phyloP scores from a whole-genome alignment of 2,113 vertebrate species.

The Ploceus nigricollis region DNA sequence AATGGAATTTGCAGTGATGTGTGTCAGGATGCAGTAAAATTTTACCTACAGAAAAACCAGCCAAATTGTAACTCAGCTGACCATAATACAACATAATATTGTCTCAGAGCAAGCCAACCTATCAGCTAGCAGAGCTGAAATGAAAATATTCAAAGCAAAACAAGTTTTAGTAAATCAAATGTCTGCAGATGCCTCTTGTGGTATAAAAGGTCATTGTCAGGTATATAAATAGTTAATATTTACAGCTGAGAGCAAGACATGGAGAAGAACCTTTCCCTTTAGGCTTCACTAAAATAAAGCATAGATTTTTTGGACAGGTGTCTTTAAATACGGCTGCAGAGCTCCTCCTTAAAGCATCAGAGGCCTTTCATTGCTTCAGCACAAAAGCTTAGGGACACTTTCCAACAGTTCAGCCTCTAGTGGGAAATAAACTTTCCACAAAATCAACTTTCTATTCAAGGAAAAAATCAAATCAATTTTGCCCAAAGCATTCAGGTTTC shows the following conservation, averaged over 20 bases:
- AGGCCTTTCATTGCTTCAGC: background rate
- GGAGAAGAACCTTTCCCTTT: background rate
- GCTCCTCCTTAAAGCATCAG: background rate
- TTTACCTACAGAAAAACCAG: background rate
- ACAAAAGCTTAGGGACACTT: background rate
- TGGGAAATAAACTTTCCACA: background rate
- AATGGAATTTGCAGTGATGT: background rate
- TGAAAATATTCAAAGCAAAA: background rate
- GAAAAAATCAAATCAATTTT: background rate
- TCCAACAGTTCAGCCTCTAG: background rate
- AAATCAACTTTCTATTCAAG: background rate
- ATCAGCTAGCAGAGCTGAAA: background rate
- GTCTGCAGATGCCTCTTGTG: background rate
- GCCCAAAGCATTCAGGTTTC: background rate
- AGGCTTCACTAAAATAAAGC: background rate
- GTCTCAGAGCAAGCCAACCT: slow-evolving; percentile 10
- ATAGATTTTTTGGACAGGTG: background rate
- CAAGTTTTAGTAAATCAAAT: background rate
- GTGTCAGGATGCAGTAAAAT: background rate
- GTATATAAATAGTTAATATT: background rate
- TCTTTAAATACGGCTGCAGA: background rate
- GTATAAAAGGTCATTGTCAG: background rate
- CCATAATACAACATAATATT: background rate
- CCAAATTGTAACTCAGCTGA: slow-evolving; percentile 25
- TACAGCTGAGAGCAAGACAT: background rate